Base-by-base conservation (phyloP, 2,113 vertebrate species). In the Spea bombifrons region DNA sequence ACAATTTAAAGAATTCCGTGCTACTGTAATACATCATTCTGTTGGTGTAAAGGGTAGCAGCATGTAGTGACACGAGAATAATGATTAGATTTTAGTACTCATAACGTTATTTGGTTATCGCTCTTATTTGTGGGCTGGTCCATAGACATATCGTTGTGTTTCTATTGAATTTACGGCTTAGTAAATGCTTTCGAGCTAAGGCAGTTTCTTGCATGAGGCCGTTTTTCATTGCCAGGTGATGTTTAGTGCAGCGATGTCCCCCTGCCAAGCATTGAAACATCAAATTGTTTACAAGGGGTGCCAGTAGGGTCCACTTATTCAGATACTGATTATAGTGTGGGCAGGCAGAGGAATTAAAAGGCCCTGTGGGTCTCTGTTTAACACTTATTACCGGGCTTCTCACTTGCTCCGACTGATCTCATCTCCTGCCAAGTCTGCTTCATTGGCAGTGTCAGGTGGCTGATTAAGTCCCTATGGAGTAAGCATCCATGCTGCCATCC, bases 391-490 rank as follows among this genome's bases (percentile, higher is more conserved):
- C 52, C 53, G 5, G 48, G 7, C 70, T 16, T 77, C 49, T 78
- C 59, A 59, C 59, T 52, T 78, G 43, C 47, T 72, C 59, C 63
- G 17, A 49, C 43, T 71, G 70, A 63, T 66, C 72, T 66, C 55
- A 49, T 53, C 49, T 78, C 69, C 63, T 64, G 61, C 69, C 76
- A 78, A 47, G 68, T 70, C 52, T 65, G 67, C 45, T 63, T 61
- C 63, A 43, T 72, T 66, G 69, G 59, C 69, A 66, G 67, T 53
- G 49, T 72, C 70, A 71, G 50, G 69, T 71, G 17, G 53, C 63
- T 78, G 63, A 72, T 52, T 55, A 72, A 71, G 68, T 52, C 68
- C 49, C 70, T 47, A 53, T 66, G 76, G 59, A 61, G 61, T 72
- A 53, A 49, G n/a, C 76, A 66, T 72, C 69, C 61, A 72, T 53